A percentile compares a stretch with the other conserved stretches of the same genome.
Evolutionary conservation across 1,140 invertebrate species (phyloP).

Genomic region (Drosophila cardini): DNA sequence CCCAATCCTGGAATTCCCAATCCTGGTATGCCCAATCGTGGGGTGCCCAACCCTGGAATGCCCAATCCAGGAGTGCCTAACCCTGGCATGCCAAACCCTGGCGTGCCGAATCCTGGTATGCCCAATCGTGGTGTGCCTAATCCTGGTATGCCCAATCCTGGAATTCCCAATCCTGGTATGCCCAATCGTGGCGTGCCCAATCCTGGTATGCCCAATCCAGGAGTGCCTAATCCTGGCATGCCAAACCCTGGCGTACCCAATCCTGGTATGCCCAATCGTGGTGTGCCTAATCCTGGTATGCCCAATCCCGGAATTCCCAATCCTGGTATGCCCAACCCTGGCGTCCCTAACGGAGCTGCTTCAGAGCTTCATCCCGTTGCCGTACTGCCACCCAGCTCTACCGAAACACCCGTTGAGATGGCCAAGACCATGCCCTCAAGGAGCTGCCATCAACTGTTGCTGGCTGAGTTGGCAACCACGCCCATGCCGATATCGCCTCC

Average conservation of each 20-base stretch:
- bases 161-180: constrained; percentile 43
- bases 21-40: no score
- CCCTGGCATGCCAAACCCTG: constrained; percentile 25
- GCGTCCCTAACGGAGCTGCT: constrained; percentile 21
- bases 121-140: constrained; percentile 50
- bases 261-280: constrained; percentile 30
- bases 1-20: no score
- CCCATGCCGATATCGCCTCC: constrained; percentile 18
- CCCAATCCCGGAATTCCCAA: constrained; percentile 47
- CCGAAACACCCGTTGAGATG: constrained; percentile 19
- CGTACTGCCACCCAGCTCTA: constrained; percentile 31
- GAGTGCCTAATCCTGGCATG: constrained; percentile 29
- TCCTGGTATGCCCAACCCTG: constrained; percentile 45
- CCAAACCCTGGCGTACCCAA: constrained; percentile 44
- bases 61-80: constrained; percentile 33
- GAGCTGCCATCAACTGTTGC: constrained; percentile 58
- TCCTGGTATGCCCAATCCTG: constrained; percentile 34
- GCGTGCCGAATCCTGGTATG: constrained; percentile 18
- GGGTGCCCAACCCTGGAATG: no score
- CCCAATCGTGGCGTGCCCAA: constrained; percentile 39
- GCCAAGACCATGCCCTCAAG: constrained; percentile 39
- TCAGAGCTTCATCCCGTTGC: constrained; percentile 41
- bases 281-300: constrained; percentile 38
- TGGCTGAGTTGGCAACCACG: constrained; percentile 27
- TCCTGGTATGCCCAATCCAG: constrained; percentile 41